These are phyloP conservation scores for Drosophila ogumai DNA, from an alignment of 1,140 invertebrate genomes.

Conservation along the genomic window DNA sequence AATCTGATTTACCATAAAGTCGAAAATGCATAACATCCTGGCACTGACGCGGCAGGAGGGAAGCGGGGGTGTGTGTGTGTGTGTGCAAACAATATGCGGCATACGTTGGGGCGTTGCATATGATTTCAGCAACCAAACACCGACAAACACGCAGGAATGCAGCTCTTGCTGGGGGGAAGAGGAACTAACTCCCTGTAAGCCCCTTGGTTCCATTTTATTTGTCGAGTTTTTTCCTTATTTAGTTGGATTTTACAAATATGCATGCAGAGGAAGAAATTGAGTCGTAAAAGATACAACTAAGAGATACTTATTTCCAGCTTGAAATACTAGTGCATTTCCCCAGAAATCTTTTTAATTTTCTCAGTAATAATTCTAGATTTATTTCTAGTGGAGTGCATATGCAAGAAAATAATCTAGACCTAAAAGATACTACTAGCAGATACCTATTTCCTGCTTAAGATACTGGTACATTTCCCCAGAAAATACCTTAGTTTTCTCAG, in stretches of 20 bases:
- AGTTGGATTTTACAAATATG: slow-evolving; percentile 42
- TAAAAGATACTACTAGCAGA: too few relatives aligned
- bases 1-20: slow-evolving; percentile 79
- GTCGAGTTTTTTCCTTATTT: slow-evolving; percentile 59
- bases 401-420: too few relatives aligned
- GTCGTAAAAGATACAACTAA: too few relatives aligned
- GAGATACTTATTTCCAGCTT: not conserved
- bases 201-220: slow-evolving; percentile 49
- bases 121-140: slow-evolving; percentile 46
- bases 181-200: slow-evolving; percentile 30
- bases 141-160: slow-evolving; percentile 23
- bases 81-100: slow-evolving; percentile 47
- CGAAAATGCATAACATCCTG: slow-evolving; percentile 59
- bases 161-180: not conserved
- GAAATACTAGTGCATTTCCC: not conserved
- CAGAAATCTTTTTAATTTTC: too few relatives aligned
- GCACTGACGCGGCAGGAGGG: not conserved
- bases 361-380: too few relatives aligned
- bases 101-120: slow-evolving; percentile 52
- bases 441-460: too few relatives aligned
- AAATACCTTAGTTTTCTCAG: too few relatives aligned
- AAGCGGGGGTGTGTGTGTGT: not conserved
- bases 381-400: too few relatives aligned
- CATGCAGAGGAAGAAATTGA: slow-evolving; percentile 7
- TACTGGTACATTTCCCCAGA: too few relatives aligned